Percentiles rank a stretch among this genome's conserved stretches.
Conservation (phyloP, 2,888 invertebrate genomes). For the Syritta pipiens region DNA sequence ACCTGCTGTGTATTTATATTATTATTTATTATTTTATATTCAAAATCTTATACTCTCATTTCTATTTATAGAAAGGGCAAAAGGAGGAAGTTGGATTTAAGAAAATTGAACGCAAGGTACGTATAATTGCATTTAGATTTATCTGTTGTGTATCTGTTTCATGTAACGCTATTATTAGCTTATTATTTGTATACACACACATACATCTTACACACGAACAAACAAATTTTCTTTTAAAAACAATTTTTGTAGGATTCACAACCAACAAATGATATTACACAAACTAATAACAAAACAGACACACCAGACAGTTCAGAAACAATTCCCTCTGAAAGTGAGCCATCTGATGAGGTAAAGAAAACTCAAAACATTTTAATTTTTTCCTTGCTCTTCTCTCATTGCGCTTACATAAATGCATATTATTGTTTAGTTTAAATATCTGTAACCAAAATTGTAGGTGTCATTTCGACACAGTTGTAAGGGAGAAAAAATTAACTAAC, state of each 20-base stretch:
- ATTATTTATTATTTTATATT: slow-evolving; percentile 9
- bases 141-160: neutral
- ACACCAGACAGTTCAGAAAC: slow-evolving; percentile 24
- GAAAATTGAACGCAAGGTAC: slow-evolving; percentile 74
- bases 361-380: too few relatives aligned
- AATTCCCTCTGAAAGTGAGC: slow-evolving; percentile 15
- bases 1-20: neutral
- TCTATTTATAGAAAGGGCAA: slow-evolving; percentile 71
- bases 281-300: slow-evolving; percentile 31
- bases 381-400: too few relatives aligned
- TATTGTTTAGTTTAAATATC: too few relatives aligned
- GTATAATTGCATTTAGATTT: neutral
- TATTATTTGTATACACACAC: too few relatives aligned
- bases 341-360: slow-evolving; percentile 45
- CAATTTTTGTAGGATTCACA: slow-evolving; percentile 43
- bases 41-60: too few relatives aligned
- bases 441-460: too few relatives aligned
- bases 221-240: slow-evolving; percentile 5
- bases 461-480: too few relatives aligned
- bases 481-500: too few relatives aligned
- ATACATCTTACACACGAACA: slow-evolving; percentile 1
- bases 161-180: too few relatives aligned
- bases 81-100: slow-evolving; percentile 73
- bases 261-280: slow-evolving; percentile 28
- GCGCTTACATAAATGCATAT: neutral